These are phyloP conservation scores for Graphium colonna DNA, from an alignment of 2,888 invertebrate genomes.

Conservation along the genomic window DNA sequence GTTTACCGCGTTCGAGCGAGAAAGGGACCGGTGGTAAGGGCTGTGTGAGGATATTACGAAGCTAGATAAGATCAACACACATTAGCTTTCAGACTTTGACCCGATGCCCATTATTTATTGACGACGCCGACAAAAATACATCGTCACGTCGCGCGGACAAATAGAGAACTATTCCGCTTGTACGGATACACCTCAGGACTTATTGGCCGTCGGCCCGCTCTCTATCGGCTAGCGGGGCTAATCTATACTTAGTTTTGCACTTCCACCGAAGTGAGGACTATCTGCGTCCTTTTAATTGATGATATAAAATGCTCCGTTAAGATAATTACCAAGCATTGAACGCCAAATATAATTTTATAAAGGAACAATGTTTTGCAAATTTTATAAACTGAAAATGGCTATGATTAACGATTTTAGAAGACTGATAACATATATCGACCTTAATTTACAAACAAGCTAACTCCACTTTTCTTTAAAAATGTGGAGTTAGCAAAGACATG, in stretches of 20 bases:
- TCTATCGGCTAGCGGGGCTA: not conserved
- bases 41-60: conserved; percentile 44
- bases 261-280: too few relatives aligned
- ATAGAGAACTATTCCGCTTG: conserved; percentile 21
- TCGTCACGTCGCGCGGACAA: conserved; percentile 40
- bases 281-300: too few relatives aligned
- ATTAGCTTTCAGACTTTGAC: conserved; percentile 68
- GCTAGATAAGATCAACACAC: conserved; percentile 65
- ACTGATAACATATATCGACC: too few relatives aligned
- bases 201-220: conserved; percentile 1
- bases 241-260: not conserved
- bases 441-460: too few relatives aligned
- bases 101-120: conserved; percentile 64
- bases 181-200: conserved; percentile 2
- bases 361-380: too few relatives aligned
- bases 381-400: too few relatives aligned
- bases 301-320: too few relatives aligned
- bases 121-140: conserved; percentile 66
- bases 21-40: conserved; percentile 35
- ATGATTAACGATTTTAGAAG: too few relatives aligned
- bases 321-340: too few relatives aligned
- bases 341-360: too few relatives aligned
- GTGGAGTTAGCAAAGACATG: too few relatives aligned
- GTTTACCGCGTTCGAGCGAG: not conserved
- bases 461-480: too few relatives aligned